Evolutionary conservation across 2,797 vertebrate species (phyloP).

Genomic region (Karalla daura): DNA sequence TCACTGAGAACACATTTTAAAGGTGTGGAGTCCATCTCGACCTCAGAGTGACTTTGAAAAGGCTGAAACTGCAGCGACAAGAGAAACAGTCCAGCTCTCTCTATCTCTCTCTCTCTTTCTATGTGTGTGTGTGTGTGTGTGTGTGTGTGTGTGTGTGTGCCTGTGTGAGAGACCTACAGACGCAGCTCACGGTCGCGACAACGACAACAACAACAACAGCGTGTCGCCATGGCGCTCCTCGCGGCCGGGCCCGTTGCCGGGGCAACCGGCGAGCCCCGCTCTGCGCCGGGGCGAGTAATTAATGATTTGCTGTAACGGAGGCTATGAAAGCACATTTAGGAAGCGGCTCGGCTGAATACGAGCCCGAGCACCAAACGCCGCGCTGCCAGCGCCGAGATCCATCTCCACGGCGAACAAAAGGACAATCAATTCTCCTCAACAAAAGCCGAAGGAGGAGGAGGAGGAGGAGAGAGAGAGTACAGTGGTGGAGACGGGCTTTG

Average conservation of each 20-base stretch:
- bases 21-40: neutral
- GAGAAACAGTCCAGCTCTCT: constrained; percentile 10
- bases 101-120: too few species aligned
- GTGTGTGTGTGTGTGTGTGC: constrained; percentile 2
- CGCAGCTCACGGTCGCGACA: constrained; percentile 16
- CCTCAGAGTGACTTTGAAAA: neutral
- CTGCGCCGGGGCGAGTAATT: constrained; percentile 71
- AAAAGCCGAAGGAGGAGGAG: constrained; percentile 62
- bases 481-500: constrained; percentile 50
- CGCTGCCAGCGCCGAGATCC: constrained; percentile 69
- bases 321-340: constrained; percentile 79
- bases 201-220: constrained; percentile 25
- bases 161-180: constrained; percentile 6
- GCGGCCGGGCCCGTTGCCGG: constrained; percentile 54
- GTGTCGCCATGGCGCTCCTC: too few species aligned
- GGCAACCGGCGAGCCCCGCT: constrained; percentile 64
- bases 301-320: constrained; percentile 73
- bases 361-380: constrained; percentile 59
- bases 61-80: neutral
- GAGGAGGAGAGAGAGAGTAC: too few species aligned
- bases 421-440: constrained; percentile 76
- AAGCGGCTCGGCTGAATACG: constrained; percentile 73
- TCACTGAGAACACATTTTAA: neutral
- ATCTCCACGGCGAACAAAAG: constrained; percentile 71
- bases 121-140: constrained; percentile 1